Evolutionary conservation across 1,140 invertebrate species (phyloP), one percentile per base, ranked within the genome.

Genomic region (Trichomalopsis sarcophagae): DNA sequence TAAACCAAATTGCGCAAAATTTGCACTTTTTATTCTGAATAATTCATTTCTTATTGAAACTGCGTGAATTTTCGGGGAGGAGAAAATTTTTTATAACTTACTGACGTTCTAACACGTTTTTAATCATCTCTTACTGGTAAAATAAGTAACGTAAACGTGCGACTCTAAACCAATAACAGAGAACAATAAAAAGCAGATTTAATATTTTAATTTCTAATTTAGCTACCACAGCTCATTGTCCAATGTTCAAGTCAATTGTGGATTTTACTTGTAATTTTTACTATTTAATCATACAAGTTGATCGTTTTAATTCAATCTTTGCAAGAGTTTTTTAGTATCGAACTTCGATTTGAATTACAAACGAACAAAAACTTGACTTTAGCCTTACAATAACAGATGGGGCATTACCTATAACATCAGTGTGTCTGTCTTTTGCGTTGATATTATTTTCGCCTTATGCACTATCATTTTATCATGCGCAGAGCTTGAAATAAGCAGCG

Each of bases 1-100:
- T 14, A 27, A 71, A 71, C 30, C 68, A 10, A 33, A 10, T 33
- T 30, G 68, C 68, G 68, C 68, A 7, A n/a, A 11, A 36, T 44
- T 36, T 62, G 33, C 11, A 40, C 47, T 79, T 74, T 78, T 55
- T 33, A 36, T 62, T 50, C n/a, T 30, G 55, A 80, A 1, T 73
- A 23, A 79, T 73, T 47, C 1, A 33, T 47, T 74, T 17, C 62
- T 77, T 76, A 44, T 40, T 83, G 44, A 27, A 76, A 13, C 68
- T 17, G 44, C n/a, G 6, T 76, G 47, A 62, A 62, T 77, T 77
- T 77, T n/a, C 27, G 30, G 11, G 2, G 14, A 62, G 17, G 17
- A 21, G 55, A 76, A 76, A 47, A 55, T 44, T 36, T 75, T 77
- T 77, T 21, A 44, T 77, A 77, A 50, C 23, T 50, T 50, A 77